Evolutionary conservation across 2,113 vertebrate genomes (phyloP), one percentile per base, ranked within the genome.

Genomic region (Paradoxurus hermaphroditus): DNA sequence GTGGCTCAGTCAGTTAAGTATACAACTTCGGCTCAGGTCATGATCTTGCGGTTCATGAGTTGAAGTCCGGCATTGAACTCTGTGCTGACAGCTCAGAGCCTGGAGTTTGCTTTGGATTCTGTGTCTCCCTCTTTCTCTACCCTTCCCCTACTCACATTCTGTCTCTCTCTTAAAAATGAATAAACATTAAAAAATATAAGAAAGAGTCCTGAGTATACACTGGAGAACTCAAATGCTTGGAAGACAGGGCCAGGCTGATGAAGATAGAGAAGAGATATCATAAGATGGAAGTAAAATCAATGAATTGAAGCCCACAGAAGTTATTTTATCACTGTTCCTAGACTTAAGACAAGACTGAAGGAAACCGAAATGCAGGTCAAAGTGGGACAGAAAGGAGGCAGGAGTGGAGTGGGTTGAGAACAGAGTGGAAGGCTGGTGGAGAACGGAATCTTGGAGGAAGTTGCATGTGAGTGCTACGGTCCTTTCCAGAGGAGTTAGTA

Each of bases 381-480:
- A 41, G 14, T 29, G 21, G 25, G 2, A 56, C 13, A 53, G 6
- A 86, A 93, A 13, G 46, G 4, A 78, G 39, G 12, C 53, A 67
- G 41, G 31, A 13, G 11, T 19, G 29, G 46, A 41, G 21, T 56
- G 7, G 36, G 21, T 67, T 21, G 36, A 44, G 29, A 78, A 78
- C 34, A 11, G n/a, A 59, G 34, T 44, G 13, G 44, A 27, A 51
- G n/a, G 8, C 27, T 0, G 1, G 14, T 27, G 9, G 51, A 78
- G 59, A 68, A 68, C 2, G n/a, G 72, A 53, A 44, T 86, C 36
- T 68, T n/a, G 6, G 59, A 44, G 36, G 0, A n/a, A 25, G 46
- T 29, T 3, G 1, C 44, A 5, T 29, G 67, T 78, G 9, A 78
- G 23, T n/a, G 4, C 1, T 19, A 1, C 12, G 44, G 14, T 5